A percentile compares a stretch with the other conserved stretches of the same genome.
These are phyloP conservation scores for Rhagonycha lutea DNA, from an alignment of 2,888 invertebrate species.

Conservation along the genomic window DNA sequence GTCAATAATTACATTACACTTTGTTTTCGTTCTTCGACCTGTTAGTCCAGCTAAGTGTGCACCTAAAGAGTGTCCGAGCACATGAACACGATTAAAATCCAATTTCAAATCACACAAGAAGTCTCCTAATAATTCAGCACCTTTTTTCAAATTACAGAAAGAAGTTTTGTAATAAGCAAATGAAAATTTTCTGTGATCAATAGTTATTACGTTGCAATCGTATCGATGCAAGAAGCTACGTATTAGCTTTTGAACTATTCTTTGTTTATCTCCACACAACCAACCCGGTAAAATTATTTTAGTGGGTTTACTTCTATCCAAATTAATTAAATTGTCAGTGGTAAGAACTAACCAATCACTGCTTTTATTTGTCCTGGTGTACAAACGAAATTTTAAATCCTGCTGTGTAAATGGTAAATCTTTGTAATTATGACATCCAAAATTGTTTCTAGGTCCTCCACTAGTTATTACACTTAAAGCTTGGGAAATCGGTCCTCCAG, in stretches of 20 bases:
- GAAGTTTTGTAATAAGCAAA: not conserved
- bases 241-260: not conserved
- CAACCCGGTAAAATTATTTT: not conserved
- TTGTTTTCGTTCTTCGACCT: not conserved
- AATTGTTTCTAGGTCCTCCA: not conserved
- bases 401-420: not conserved
- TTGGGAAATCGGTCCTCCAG: not conserved
- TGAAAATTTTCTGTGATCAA: not conserved
- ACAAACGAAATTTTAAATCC: not conserved
- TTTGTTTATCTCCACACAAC: not conserved
- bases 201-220: not conserved
- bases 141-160: not conserved
- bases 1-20: not conserved
- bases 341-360: not conserved
- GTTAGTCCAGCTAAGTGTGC: not conserved
- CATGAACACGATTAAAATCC: not conserved
- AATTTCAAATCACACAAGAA: not conserved
- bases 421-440: not conserved
- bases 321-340: not conserved
- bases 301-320: not conserved
- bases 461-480: not conserved
- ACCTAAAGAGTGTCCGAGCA: not conserved
- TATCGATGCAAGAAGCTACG: not conserved
- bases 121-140: not conserved
- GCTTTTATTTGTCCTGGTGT: not conserved